Conservation (phyloP, 2,113 vertebrate species). For the Sarotherodon lohbergeri region DNA sequence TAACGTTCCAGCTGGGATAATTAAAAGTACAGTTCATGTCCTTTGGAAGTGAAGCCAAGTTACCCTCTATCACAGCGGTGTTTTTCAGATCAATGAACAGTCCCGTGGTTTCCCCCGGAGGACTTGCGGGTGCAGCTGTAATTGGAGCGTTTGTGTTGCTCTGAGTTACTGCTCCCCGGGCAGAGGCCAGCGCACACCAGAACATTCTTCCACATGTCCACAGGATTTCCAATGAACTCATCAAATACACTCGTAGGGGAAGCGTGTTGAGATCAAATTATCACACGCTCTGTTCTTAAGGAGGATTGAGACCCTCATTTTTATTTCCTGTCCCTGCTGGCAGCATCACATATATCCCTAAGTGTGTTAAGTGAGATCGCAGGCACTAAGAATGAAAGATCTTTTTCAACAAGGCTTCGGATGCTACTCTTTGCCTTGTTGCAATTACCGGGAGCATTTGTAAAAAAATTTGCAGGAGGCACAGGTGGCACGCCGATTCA, state of each 20-base stretch:
- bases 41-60: not conserved
- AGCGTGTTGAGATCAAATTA: constrained; percentile 18
- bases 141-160: constrained; percentile 50
- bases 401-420: not conserved
- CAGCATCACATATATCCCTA: not conserved
- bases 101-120: not conserved
- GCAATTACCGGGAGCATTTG: not conserved
- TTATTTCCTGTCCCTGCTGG: not conserved
- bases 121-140: constrained; percentile 31
- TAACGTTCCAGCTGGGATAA: not conserved
- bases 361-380: not conserved
- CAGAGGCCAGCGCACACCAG: constrained; percentile 1
- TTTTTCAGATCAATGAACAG: constrained; percentile 40
- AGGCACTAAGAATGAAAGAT: not conserved
- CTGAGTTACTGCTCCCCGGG: constrained; percentile 6
- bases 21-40: constrained; percentile 16
- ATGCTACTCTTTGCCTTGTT: not conserved
- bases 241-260: constrained; percentile 16
- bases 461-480: not conserved
- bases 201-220: constrained; percentile 29
- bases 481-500: constrained; percentile 15
- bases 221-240: constrained; percentile 40
- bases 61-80: constrained; percentile 14
- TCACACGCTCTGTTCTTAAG: not conserved
- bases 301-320: not conserved